phyloP scores from a whole-genome alignment of 2,113 vertebrate genomes.

The Poeciliopsis occidentalis region DNA sequence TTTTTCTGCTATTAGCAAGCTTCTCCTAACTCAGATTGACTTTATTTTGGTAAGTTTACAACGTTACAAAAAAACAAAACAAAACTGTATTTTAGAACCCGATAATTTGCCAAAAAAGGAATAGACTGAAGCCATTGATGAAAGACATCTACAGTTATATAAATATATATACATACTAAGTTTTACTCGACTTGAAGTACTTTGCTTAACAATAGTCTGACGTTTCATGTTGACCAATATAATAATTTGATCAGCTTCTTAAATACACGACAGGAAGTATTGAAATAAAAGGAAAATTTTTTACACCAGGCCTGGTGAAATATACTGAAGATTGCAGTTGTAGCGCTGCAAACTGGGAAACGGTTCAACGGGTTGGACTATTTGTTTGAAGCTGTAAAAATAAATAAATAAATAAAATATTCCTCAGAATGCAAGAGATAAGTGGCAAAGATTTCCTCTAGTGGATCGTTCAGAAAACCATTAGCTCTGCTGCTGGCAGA shows the following conservation, averaged over 20 bases:
- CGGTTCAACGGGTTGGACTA: no score
- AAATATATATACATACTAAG: no score
- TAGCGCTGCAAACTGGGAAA: neutral
- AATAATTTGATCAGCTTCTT: neutral
- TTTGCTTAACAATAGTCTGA: neutral
- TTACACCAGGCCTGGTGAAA: neutral
- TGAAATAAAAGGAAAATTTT: no score
- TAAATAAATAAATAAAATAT: neutral
- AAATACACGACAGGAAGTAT: neutral
- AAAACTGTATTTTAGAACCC: no score
- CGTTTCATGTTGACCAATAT: neutral
- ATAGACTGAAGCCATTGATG: no score
- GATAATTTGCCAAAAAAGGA: no score
- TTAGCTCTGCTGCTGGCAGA: neutral
- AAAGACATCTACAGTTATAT: no score
- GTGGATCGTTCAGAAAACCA: conserved; percentile 3
- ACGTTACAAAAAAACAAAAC: no score
- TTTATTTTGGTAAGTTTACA: no score
- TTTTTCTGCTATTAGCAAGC: no score
- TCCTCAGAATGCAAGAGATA: conserved; percentile 3
- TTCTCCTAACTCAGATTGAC: neutral
- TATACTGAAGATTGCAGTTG: neutral
- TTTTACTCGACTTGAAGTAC: no score
- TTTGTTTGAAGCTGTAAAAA: neutral
- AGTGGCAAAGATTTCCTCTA: conserved; percentile 9